These are phyloP conservation scores for Megastigmus dorsalis DNA, from an alignment of 2,888 invertebrate species.

Conservation along the genomic window DNA sequence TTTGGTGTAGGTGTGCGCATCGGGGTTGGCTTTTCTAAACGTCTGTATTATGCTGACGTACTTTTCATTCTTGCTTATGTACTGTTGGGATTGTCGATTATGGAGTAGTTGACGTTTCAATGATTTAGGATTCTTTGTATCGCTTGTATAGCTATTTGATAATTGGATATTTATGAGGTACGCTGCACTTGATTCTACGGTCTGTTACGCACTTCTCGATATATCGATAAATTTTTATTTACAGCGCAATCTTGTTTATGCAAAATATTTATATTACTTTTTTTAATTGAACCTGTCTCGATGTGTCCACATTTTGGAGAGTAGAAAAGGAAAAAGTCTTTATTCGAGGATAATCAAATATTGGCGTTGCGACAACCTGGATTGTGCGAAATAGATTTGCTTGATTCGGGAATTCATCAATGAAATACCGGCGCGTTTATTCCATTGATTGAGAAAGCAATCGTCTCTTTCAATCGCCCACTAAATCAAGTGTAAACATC, in stretches of 20 bases:
- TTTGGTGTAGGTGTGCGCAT: not conserved
- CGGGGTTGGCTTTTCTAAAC: conserved; percentile 8
- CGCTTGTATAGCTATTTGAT: conserved; percentile 13
- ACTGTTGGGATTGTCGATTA: conserved; percentile 13
- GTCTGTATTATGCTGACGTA: not conserved
- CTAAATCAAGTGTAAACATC: conserved; percentile 60
- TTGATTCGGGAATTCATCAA: not conserved
- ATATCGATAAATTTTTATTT: too few species aligned
- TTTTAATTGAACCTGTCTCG: too few species aligned
- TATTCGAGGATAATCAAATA: too few species aligned
- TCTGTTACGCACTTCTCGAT: too few species aligned
- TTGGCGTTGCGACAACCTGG: too few species aligned
- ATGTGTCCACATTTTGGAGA: too few species aligned
- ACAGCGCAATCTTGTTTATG: too few species aligned
- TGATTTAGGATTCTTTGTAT: conserved; percentile 39
- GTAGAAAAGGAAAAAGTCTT: too few species aligned
- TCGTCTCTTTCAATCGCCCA: conserved; percentile 55
- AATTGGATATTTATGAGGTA: conserved; percentile 37
- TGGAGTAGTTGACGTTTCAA: conserved; percentile 15
- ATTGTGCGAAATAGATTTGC: conserved; percentile 36
- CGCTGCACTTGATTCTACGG: not conserved
- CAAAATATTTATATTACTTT: too few species aligned
- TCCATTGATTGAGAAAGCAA: not conserved
- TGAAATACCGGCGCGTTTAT: not conserved
- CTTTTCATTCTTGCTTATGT: conserved; percentile 15